Evolutionary conservation across 2,888 invertebrate species (phyloP), one percentile per base, ranked within the genome.

Genomic region (Baccha elongata): DNA sequence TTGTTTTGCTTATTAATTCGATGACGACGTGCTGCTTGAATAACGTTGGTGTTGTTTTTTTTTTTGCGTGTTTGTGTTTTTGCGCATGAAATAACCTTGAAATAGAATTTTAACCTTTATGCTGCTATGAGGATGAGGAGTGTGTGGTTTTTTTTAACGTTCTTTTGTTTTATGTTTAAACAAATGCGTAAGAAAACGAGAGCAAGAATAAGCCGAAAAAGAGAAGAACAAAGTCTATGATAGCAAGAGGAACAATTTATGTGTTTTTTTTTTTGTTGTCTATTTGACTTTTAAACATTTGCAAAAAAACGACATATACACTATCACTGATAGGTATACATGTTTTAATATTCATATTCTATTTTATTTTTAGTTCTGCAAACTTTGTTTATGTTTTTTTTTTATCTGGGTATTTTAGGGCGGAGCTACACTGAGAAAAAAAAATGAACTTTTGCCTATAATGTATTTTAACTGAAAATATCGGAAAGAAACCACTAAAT

Each of bases 31-130:
- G 40, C 26, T 65, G 62, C 52, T 68, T 72, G 21, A 48, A 29
- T 60, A 40, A 62, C 37, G 67, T 68, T 67, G 40, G 46, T 80
- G 15, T 52, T 48, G 23, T 21, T 37, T 55, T 55, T 55, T 23
- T 19, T 44, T 19, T 23, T 55, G 1, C 5, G 13, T 29, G n/a
- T 44, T 2, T 55, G 15, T 55, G 64, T 60, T 81, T 76, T 67
- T 76, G 76, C 76, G 81, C 76, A 81, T 60, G 71, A 71, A 76
- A 81, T 75, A 72, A 67, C 81, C 81, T 81, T 81, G 75, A 81
- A 81, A 72, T 76, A 81, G 81, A 76, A 81, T 81, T 71, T 81
- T 81, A 67, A 81, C 81, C 76, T 81, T 76, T 76, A 76, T 76
- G 81, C 48, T 67, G 65, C 53, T 75, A 60, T 44, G 44, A n/a